These are phyloP conservation scores for Pagetopsis macropterus DNA, from an alignment of 2,797 vertebrate genomes.

Conservation along the genomic window DNA sequence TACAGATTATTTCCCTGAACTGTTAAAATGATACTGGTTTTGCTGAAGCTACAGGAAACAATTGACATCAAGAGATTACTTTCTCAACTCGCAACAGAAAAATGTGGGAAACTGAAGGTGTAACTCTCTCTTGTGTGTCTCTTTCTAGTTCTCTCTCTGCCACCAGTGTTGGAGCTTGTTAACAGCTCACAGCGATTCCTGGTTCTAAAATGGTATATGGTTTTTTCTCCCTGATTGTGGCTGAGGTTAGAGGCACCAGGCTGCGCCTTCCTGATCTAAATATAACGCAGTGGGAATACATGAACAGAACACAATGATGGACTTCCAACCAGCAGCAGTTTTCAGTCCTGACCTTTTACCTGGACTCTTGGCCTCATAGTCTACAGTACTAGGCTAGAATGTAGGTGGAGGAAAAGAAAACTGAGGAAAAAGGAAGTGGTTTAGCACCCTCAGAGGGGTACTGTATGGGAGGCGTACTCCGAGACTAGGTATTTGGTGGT, in stretches of 20 bases:
- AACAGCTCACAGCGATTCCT: conserved; percentile 36
- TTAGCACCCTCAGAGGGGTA: conserved; percentile 43
- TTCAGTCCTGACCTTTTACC: conserved; percentile 70
- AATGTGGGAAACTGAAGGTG: conserved; percentile 1
- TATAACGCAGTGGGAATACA: conserved; percentile 68
- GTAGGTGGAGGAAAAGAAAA: conserved; percentile 42
- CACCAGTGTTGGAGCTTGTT: conserved; percentile 16
- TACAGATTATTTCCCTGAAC: not conserved
- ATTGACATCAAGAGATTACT: not conserved
- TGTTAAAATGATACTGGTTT: conserved; percentile 7
- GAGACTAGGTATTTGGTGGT: conserved; percentile 18
- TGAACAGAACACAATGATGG: conserved; percentile 71
- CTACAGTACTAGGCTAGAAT: conserved; percentile 7
- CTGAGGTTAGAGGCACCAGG: conserved; percentile 37
- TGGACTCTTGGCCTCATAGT: conserved; percentile 43
- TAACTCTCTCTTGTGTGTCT: not conserved
- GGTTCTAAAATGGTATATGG: conserved; percentile 28
- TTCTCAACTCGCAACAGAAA: not conserved
- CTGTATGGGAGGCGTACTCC: conserved; percentile 17
- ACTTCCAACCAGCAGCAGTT: conserved; percentile 51
- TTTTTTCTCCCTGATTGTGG: conserved; percentile 39
- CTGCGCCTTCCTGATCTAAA: conserved; percentile 64
- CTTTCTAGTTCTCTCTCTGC: not conserved
- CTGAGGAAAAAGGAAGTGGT: conserved; percentile 58
- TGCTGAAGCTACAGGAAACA: not conserved